Percentiles rank a stretch among this genome's conserved stretches.
Evolutionary conservation across 1,140 invertebrate species (phyloP).

Genomic region (Drosophila teissieri): DNA sequence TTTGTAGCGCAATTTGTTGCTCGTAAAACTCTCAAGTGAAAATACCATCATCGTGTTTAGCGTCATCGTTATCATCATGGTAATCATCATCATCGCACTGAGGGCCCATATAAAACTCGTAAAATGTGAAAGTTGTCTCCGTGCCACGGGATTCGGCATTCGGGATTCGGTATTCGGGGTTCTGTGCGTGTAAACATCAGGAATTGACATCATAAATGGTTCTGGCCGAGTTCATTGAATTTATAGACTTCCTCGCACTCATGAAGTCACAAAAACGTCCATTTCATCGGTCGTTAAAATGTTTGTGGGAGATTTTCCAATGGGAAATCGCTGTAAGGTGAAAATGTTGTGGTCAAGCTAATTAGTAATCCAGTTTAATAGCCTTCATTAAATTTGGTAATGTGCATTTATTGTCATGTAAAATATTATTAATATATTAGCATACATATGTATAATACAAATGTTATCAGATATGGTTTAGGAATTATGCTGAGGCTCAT

Average conservation of each 20-base stretch:
- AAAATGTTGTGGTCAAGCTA: not conserved
- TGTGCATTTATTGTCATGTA: too few relatives aligned
- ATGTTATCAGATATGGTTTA: too few relatives aligned
- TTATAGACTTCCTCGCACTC: conserved; percentile 32
- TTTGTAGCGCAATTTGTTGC: conserved; percentile 82
- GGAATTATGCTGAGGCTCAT: too few relatives aligned
- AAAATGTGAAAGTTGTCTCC: conserved; percentile 72
- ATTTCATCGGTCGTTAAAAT: conserved; percentile 40
- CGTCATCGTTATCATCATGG: conserved; percentile 51
- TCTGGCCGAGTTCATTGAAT: conserved; percentile 47
- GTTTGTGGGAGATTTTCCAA: conserved; percentile 21
- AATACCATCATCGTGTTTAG: conserved; percentile 59
- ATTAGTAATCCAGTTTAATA: not conserved
- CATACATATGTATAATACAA: too few relatives aligned
- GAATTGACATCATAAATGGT: conserved; percentile 51
- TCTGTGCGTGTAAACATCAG: conserved; percentile 54
- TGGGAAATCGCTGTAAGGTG: not conserved
- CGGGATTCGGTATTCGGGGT: not conserved
- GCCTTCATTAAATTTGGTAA: not conserved
- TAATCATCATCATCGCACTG: conserved; percentile 22
- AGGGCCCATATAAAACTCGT: conserved; percentile 76
- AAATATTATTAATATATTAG: too few relatives aligned
- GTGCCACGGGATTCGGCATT: not conserved
- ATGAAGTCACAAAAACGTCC: conserved; percentile 39
- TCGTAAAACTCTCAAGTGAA: conserved; percentile 78